A percentile compares a stretch with the other conserved stretches of the same genome.
These are phyloP conservation scores for Apogon talboti DNA, from an alignment of 2,797 vertebrate species.

Conservation along the genomic window DNA sequence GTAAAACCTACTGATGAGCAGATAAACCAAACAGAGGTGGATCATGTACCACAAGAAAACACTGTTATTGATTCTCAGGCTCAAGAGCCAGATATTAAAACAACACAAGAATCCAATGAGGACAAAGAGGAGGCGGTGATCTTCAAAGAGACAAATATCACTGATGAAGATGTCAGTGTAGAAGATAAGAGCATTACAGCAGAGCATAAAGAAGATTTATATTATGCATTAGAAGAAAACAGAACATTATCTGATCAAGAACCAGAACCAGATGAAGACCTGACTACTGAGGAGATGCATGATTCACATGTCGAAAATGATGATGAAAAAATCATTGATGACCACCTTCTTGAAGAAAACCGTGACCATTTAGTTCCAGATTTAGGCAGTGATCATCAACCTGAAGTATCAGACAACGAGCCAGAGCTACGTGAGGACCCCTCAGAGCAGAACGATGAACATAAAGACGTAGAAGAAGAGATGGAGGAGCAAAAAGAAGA, in stretches of 20 bases:
- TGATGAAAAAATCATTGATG: not conserved
- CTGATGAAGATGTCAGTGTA: slow-evolving; percentile 2
- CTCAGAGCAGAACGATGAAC: slow-evolving; percentile 39
- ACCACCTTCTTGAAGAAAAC: slow-evolving; percentile 4
- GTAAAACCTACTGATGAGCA: slow-evolving; percentile 26
- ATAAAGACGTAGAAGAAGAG: slow-evolving; percentile 47
- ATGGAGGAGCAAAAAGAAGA: slow-evolving; percentile 67
- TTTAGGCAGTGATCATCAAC: slow-evolving; percentile 35
- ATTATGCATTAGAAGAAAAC: slow-evolving; percentile 29
- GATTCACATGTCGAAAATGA: slow-evolving; percentile 20
- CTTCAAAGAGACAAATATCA: slow-evolving; percentile 12
- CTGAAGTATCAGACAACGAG: slow-evolving; percentile 29
- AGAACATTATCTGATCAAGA: slow-evolving; percentile 14
- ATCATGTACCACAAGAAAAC: slow-evolving; percentile 10
- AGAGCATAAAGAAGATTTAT: slow-evolving; percentile 20
- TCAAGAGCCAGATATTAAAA: slow-evolving; percentile 26
- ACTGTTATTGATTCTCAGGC: not conserved
- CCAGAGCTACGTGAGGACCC: slow-evolving; percentile 25
- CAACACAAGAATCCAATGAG: slow-evolving; percentile 24
- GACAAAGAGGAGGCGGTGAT: slow-evolving; percentile 17
- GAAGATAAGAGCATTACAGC: slow-evolving; percentile 14
- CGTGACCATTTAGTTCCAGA: slow-evolving; percentile 16
- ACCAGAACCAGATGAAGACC: slow-evolving; percentile 10
- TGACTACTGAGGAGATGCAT: not conserved
- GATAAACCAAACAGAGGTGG: slow-evolving; percentile 22